Evolutionary conservation across 2,797 vertebrate species (phyloP).

Genomic region (Xenops minutus): DNA sequence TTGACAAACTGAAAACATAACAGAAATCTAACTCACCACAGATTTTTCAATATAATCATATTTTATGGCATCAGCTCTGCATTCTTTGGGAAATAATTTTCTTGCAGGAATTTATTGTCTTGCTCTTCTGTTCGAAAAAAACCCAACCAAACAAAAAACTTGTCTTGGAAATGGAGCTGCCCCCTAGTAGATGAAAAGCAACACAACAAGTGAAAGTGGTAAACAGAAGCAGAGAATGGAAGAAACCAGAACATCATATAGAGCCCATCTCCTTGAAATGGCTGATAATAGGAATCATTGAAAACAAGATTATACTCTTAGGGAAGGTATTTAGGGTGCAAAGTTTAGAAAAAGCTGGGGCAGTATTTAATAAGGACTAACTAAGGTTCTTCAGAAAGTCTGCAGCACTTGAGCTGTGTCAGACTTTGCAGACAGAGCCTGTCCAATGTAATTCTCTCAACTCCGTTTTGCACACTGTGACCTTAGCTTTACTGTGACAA

Average conservation of each 20-base stretch:
- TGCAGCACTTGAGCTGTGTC: not conserved
- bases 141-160: not conserved
- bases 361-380: not conserved
- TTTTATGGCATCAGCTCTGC: not conserved
- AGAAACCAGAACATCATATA: not conserved
- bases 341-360: not conserved
- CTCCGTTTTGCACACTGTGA: not conserved
- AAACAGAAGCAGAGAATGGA: not conserved
- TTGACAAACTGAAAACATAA: not conserved
- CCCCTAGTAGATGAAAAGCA: not conserved
- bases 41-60: not conserved
- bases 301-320: not conserved
- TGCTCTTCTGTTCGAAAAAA: not conserved
- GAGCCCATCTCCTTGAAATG: not conserved
- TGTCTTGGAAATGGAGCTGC: not conserved
- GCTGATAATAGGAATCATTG: not conserved
- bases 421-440: not conserved
- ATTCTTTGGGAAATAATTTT: not conserved
- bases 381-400: not conserved
- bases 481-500: not conserved
- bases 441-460: not conserved
- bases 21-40: not conserved
- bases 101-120: not conserved
- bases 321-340: rapidly evolving
- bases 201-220: not conserved